Conservation (phyloP, 2,888 invertebrate genomes). For the Pyralis farinalis region DNA sequence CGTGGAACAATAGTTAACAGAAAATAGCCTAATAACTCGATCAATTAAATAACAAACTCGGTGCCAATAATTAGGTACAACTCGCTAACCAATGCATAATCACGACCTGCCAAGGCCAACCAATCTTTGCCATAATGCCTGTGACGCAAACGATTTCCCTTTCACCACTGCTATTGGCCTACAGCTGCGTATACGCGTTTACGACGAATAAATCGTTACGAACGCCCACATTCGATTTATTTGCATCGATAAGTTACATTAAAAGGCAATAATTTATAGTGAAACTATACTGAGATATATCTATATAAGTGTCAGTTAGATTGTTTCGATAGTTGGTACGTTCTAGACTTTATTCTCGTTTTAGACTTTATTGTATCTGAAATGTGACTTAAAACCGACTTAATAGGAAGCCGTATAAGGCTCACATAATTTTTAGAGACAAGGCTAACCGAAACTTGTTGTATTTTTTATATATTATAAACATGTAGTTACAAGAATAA, state of each 20-base stretch:
- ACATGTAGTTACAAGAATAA: no score
- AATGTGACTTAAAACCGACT: no score
- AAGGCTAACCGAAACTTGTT: no score
- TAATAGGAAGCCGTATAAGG: no score
- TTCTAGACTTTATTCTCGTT: no score
- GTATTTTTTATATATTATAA: no score
- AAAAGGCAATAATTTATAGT: conserved; percentile 1
- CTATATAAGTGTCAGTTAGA: background rate
- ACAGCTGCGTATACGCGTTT: conserved; percentile 24
- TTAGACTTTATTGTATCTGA: no score
- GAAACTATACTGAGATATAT: background rate
- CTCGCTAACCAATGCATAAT: conserved; percentile 21
- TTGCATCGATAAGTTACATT: conserved; percentile 21
- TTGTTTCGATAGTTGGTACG: background rate
- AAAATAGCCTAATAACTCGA: no score
- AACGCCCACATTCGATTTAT: conserved; percentile 36
- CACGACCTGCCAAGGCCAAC: conserved; percentile 11
- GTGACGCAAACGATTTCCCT: conserved; percentile 67
- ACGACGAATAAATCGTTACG: conserved; percentile 29
- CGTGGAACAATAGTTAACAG: no score
- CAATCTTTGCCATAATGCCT: conserved; percentile 26
- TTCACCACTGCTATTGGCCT: conserved; percentile 62
- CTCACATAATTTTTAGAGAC: no score
- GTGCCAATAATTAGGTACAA: conserved; percentile 16
- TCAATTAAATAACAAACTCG: background rate